A percentile compares a stretch with the other conserved stretches of the same genome.
These are phyloP conservation scores for Stomatorhinus ivindoensis DNA, from an alignment of 2,113 vertebrate genomes.

Conservation along the genomic window DNA sequence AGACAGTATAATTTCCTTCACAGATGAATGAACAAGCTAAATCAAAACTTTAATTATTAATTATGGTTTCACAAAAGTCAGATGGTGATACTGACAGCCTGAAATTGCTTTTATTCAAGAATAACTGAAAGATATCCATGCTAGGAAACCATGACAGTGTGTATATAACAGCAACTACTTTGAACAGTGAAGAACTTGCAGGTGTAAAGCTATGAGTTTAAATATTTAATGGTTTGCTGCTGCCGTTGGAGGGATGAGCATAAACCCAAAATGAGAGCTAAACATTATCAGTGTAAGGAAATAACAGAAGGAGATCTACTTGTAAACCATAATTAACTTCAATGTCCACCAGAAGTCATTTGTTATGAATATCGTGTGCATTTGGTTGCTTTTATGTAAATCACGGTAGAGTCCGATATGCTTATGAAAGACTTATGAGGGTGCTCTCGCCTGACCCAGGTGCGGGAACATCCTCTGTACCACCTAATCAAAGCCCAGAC, in stretches of 20 bases:
- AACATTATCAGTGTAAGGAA: neutral
- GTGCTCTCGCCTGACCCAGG: constrained; percentile 49
- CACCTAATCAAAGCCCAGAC: constrained; percentile 90
- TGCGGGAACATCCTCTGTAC: constrained; percentile 85
- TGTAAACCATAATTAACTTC: neutral
- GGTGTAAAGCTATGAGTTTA: neutral
- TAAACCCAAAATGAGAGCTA: neutral
- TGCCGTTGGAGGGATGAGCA: neutral
- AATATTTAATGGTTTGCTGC: neutral
- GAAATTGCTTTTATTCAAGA: neutral
- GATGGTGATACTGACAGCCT: neutral
- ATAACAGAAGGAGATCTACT: neutral
- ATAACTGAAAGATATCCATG: neutral
- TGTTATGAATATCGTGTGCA: neutral
- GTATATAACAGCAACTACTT: neutral
- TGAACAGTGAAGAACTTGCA: neutral
- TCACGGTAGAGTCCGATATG: neutral
- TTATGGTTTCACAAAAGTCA: neutral
- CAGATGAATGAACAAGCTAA: neutral
- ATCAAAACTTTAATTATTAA: neutral
- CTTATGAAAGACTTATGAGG: neutral
- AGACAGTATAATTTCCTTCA: neutral
- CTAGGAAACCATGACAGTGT: neutral
- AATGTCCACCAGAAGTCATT: neutral
- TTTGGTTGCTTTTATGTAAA: neutral